Base-by-base conservation (phyloP, 2,797 vertebrate species). In the Microctenopoma stevenorrisi region DNA sequence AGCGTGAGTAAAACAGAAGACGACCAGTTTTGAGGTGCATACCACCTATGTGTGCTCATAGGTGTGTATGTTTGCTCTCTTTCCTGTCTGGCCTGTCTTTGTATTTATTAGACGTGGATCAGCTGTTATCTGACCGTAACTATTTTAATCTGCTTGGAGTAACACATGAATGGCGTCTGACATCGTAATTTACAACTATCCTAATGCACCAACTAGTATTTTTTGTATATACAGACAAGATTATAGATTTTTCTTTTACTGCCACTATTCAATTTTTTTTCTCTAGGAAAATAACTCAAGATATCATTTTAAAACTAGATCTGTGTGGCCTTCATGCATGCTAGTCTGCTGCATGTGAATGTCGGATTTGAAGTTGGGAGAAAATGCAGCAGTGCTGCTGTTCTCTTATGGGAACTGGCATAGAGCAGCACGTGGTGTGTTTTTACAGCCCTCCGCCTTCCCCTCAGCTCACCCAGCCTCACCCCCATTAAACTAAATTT, bases 401-500 rank as follows among this genome's bases (percentile, higher is more conserved):
- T 49, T 72, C 49, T 66, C 54, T 46, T 72, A 60, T 53, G 64
- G 48, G 30, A 28, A 68, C 70, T 67, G 42, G 72, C 70, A 73
- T 68, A 35, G 61, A 74, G 67, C 46, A 67, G 72, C 78, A 83
- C 83, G 81, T 79, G 73, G 66, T 81, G 62, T 86, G 77, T 87
- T 91, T 90, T 88, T 83, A 89, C 70, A 85, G 66, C 70, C 52
- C 70, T 69, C 72, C 0, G 12, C 37, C 53, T 51, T 46, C 52
- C 62, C 47, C 66, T 51, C 67, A 0, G 48, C 69, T 86, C 73
- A 79, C 83, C 79, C 81, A n/a, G 22, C 68, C 83, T 87, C 86
- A 78, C 86, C 81, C 85, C 81, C 79, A 89, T 89, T 91, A 91
- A 86, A 88, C 67, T 78, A 83, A 89, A 89, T 91, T 92, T 90